A percentile compares a stretch with the other conserved stretches of the same genome.
Conservation (phyloP, 53 echinoderm and acorn worm species). For the Actinopyga echinites region DNA sequence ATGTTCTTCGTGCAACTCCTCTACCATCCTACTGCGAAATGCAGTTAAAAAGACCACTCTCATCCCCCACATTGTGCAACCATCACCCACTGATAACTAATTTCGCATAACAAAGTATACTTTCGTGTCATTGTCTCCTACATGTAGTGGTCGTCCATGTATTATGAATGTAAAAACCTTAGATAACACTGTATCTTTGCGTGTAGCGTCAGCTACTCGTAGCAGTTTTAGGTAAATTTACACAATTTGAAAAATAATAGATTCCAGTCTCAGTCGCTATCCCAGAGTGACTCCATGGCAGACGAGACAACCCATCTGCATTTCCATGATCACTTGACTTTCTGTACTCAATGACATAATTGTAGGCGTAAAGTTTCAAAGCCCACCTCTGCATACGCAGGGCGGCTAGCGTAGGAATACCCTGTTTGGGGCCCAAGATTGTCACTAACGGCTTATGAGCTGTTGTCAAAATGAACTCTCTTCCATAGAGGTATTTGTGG, state of each 20-base stretch:
- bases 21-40: not conserved
- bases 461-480: not conserved
- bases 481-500: slow-evolving; percentile 41
- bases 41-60: not conserved
- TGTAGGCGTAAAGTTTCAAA: not conserved
- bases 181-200: slow-evolving; percentile 48
- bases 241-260: not conserved
- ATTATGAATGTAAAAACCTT: not conserved
- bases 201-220: slow-evolving; percentile 40
- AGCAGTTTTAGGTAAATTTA: slow-evolving; percentile 6
- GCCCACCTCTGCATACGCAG: slow-evolving; percentile 39
- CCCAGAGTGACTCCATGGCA: not conserved
- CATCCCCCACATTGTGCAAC: not conserved
- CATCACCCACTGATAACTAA: not conserved
- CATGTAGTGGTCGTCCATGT: not conserved
- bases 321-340: not conserved
- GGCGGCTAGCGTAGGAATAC: slow-evolving; percentile 12
- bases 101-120: not conserved
- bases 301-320: no score
- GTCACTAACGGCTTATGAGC: slow-evolving; percentile 33
- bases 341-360: not conserved
- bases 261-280: not conserved
- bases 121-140: not conserved
- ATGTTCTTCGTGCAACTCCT: slow-evolving; percentile 48
- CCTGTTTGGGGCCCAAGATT: not conserved